Base-by-base conservation (phyloP, 2,113 vertebrate species). In the Aythya baeri region DNA sequence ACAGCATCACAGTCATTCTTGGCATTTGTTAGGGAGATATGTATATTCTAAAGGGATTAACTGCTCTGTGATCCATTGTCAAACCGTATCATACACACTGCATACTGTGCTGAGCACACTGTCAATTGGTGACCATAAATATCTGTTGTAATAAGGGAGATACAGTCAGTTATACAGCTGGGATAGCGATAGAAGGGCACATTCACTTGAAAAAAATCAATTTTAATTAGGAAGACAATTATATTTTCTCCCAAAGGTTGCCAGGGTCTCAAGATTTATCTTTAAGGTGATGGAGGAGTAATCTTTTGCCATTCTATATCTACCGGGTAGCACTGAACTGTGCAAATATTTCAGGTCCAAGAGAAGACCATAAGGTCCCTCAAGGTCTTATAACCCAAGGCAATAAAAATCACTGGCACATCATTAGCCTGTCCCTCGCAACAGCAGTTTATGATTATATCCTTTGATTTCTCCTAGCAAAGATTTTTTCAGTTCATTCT, bases 181-280 rank as follows among this genome's bases (percentile, higher is more conserved):
- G 93, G 91, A 94, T 91, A 92, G 90, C 80, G 90, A 83, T 8
- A 87, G 96, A 97, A 97, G 88, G 95, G 96, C 91, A 96, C 95
- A 94, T 88, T 97, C 92, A 79, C 93, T 46, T 92, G 72, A 86
- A 96, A 93, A 96, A 97, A 97, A 97, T 97, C 97, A 97, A 97
- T 97, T 97, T 97, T 97, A 97, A 97, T 97, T 97, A 97, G 96
- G 94, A 97, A 97, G 95, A 97, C 96, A 97, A 97, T 97, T 97
- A 97, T 97, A 93, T 96, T 97, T 96, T 93, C 89, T 92, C 93
- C 91, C 95, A 96, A 96, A 96, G 92, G 90, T 97, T 95, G 85
- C 95, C 95, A 97, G 73, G 80, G 96, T 96, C 95, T 94, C 80
- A 90, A 89, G 95, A 97, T 97, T 97, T 97, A 97, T 97, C 91